These are phyloP conservation scores for Sapayoa aenigma DNA, from an alignment of 2,113 vertebrate species.

Conservation along the genomic window DNA sequence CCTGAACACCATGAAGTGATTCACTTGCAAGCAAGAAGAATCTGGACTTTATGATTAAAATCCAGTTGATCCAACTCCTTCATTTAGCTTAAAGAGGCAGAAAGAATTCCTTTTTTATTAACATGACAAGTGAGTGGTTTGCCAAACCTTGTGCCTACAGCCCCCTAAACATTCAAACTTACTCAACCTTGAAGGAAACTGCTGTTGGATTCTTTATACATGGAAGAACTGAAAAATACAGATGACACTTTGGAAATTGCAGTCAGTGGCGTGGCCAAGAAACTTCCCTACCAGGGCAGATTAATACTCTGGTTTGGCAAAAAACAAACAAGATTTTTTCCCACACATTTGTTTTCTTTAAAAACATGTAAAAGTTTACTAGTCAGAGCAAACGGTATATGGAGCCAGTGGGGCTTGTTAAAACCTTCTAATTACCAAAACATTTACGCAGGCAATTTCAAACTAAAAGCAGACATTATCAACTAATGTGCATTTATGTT, in stretches of 20 bases:
- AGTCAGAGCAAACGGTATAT: background rate
- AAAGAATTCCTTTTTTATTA: conserved; percentile 55
- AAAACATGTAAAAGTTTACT: conserved; percentile 41
- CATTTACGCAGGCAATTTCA: background rate
- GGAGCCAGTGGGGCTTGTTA: conserved; percentile 54
- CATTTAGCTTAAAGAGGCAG: conserved; percentile 40
- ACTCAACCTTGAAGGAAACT: conserved; percentile 57
- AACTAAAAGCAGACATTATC: conserved; percentile 38
- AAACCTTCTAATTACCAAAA: conserved; percentile 28
- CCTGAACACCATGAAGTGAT: background rate
- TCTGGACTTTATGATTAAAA: conserved; percentile 18
- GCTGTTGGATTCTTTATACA: conserved; percentile 36
- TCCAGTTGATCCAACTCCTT: conserved; percentile 8
- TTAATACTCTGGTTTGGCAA: conserved; percentile 32
- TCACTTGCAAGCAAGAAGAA: background rate
- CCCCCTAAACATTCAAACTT: conserved; percentile 26
- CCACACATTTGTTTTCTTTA: conserved; percentile 45
- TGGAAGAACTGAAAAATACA: conserved; percentile 34
- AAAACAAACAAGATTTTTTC: conserved; percentile 29
- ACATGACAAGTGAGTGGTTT: conserved; percentile 28
- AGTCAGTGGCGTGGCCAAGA: conserved; percentile 1
- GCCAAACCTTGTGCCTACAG: conserved; percentile 52
- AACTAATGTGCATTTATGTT: background rate
- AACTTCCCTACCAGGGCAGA: conserved; percentile 17
- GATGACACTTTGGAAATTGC: conserved; percentile 46